A percentile compares a stretch with the other conserved stretches of the same genome.
phyloP scores from a whole-genome alignment of 2,113 vertebrate species.

The Taurulus bubalis region DNA sequence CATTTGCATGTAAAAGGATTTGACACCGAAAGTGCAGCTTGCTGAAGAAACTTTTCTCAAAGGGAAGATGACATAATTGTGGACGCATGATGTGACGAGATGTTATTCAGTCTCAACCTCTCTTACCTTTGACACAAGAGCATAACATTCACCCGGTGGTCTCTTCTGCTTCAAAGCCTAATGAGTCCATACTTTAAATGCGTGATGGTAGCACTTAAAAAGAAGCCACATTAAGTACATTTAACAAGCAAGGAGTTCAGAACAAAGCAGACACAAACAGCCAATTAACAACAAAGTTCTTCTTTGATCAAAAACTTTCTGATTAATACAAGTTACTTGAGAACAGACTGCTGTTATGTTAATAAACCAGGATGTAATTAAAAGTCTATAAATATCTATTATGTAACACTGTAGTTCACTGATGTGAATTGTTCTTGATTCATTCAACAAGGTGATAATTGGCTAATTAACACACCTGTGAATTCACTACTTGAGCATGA shows the following conservation, averaged over 20 bases:
- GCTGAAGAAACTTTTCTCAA: background rate
- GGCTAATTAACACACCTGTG: background rate
- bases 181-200: conserved; percentile 26
- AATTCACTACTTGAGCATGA: background rate
- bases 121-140: conserved; percentile 3
- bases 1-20: conserved; percentile 25
- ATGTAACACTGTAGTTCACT: background rate
- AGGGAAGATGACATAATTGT: background rate
- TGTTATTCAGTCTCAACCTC: background rate
- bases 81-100: background rate
- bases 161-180: conserved; percentile 5
- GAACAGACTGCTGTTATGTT: background rate
- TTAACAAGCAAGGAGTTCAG: background rate
- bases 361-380: background rate
- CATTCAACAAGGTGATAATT: background rate
- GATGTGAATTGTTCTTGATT: background rate
- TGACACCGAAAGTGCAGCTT: background rate
- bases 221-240: conserved; percentile 4
- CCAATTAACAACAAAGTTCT: background rate
- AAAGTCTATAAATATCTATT: background rate
- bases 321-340: background rate
- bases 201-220: conserved; percentile 8
- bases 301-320: background rate
- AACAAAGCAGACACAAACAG: background rate
- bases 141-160: conserved; percentile 5